A percentile compares a stretch with the other conserved stretches of the same genome.
Evolutionary conservation across 1,140 invertebrate genomes (phyloP).

Genomic region (Babylonia areolata): DNA sequence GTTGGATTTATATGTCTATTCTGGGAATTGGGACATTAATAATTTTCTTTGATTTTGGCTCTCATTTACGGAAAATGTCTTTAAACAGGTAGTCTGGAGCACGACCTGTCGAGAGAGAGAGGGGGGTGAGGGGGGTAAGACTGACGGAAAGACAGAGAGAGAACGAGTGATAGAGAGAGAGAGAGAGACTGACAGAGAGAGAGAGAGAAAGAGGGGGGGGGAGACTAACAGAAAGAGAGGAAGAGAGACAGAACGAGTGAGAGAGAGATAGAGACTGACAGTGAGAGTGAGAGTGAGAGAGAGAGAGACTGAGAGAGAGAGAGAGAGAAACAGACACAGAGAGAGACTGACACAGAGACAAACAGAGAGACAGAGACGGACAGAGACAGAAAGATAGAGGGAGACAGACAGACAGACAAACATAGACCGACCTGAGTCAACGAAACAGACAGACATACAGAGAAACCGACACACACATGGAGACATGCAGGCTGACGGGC

Average conservation of each 20-base stretch:
- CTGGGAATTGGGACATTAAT: too few relatives aligned
- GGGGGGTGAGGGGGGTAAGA: conserved; percentile 28
- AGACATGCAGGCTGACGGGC: too few relatives aligned
- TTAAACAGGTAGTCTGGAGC: too few relatives aligned
- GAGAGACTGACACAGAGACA: neutral
- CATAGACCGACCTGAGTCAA: too few relatives aligned
- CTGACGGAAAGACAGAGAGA: conserved; percentile 37
- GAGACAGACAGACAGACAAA: too few relatives aligned
- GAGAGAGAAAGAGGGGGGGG: conserved; percentile 17
- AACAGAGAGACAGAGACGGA: too few relatives aligned
- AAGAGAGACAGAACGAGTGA: conserved; percentile 1
- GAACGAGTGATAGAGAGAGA: conserved; percentile 27
- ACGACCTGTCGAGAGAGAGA: conserved; percentile 31
- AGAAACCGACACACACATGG: too few relatives aligned
- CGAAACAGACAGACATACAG: too few relatives aligned
- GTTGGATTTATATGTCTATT: too few relatives aligned
- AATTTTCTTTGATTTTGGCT: too few relatives aligned
- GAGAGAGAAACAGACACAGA: neutral
- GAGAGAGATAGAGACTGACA: neutral
- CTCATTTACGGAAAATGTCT: too few relatives aligned
- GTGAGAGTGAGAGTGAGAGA: neutral
- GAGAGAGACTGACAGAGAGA: conserved; percentile 21
- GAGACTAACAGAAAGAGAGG: neutral
- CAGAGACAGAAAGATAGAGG: too few relatives aligned
- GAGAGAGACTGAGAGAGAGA: neutral